Percentiles rank a stretch among this genome's conserved stretches.
Evolutionary conservation across 2,888 invertebrate genomes (phyloP).

Genomic region (Omphaloscelis lunosa): DNA sequence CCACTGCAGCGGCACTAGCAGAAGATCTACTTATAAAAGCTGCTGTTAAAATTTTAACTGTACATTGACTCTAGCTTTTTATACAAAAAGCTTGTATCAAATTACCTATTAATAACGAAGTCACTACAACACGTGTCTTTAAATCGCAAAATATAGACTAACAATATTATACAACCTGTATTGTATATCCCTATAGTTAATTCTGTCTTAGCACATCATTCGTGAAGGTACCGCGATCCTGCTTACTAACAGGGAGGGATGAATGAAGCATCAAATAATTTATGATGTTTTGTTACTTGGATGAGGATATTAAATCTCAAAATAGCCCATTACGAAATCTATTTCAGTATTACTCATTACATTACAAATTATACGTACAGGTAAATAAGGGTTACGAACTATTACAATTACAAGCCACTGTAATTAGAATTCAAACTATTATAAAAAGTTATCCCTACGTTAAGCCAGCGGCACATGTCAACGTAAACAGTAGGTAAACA

Average conservation of each 20-base stretch:
- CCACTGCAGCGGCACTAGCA: neutral
- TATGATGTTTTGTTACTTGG: neutral
- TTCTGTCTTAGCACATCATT: neutral
- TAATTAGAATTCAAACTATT: neutral
- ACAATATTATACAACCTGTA: neutral
- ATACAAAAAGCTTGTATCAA: neutral
- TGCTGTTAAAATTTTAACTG: neutral
- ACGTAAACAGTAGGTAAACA: neutral
- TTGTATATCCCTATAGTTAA: neutral
- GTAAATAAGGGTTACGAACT: conserved; percentile 7
- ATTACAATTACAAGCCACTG: neutral
- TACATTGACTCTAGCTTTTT: too few relatives aligned
- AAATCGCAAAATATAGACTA: neutral
- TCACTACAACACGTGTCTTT: neutral
- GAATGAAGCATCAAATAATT: conserved; percentile 7
- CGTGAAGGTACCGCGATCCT: neutral
- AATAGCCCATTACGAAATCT: conserved; percentile 8
- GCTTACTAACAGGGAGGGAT: neutral
- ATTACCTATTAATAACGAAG: neutral
- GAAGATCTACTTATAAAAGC: neutral
- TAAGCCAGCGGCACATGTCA: neutral
- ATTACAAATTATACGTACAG: conserved; percentile 6
- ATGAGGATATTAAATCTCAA: neutral
- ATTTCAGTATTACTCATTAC: neutral
- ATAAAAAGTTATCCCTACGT: neutral